A percentile compares a stretch with the other conserved stretches of the same genome.
Evolutionary conservation across 2,797 vertebrate species (phyloP).

Genomic region (Falco biarmicus): DNA sequence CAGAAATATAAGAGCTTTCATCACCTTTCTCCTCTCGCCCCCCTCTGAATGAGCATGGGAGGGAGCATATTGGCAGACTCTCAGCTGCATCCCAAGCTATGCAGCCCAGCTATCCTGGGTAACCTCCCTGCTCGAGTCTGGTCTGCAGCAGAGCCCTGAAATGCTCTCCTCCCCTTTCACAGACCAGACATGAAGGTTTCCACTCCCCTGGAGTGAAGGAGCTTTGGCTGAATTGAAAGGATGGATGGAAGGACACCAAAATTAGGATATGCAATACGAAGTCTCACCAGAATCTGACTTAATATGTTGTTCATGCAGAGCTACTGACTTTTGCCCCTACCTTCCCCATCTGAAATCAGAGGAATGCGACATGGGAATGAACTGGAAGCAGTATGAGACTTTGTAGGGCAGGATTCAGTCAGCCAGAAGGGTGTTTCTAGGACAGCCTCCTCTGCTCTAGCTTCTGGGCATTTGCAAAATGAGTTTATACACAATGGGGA

Average conservation of each 20-base stretch:
- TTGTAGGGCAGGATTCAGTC: background rate
- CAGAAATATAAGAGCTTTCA: background rate
- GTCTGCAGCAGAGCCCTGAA: background rate
- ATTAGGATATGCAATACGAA: background rate
- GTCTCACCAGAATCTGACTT: background rate
- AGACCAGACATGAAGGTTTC: background rate
- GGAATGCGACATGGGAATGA: background rate
- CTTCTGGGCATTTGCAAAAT: background rate
- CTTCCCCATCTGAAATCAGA: background rate
- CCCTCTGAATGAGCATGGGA: background rate
- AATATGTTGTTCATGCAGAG: background rate
- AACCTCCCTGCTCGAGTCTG: background rate
- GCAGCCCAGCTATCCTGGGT: background rate
- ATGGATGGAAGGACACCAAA: background rate
- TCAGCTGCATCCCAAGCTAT: background rate
- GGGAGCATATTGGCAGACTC: background rate
- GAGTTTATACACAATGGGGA: background rate
- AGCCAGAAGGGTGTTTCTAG: background rate
- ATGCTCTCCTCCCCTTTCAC: background rate
- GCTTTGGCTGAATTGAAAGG: background rate
- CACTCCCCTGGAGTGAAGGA: background rate
- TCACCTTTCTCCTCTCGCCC: background rate
- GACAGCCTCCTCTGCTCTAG: background rate
- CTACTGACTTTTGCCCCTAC: background rate
- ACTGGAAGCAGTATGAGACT: background rate